Evolutionary conservation across 35 echinoderm and acorn worm species (phyloP), one percentile per base, ranked within the genome.

Genomic region (Heliocidaris erythrogramma): DNA sequence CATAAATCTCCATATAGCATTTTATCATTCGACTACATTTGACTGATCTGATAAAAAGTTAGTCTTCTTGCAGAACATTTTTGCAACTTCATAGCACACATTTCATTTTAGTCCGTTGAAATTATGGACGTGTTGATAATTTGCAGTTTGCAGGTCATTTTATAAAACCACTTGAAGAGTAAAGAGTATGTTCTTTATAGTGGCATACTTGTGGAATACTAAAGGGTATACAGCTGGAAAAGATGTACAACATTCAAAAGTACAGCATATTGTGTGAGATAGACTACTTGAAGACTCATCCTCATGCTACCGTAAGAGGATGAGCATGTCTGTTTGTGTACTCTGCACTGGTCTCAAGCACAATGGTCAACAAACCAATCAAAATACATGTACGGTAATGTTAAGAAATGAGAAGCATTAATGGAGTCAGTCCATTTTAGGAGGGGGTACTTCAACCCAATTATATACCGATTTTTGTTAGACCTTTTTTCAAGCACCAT

Each of bases 351-450:
- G 91, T 52, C 47, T 92, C 48, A 92, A 92, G 91, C 24, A 48
- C 91, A 59, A 48, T 92, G 91, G 91, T 92, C 47, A 92, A 92
- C 91, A 92, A 49, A 92, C 30, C 16, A 48, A 30, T 48, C 87
- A 89, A 89, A 47, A 78, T 78, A 78, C 65, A 78, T 78, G 65
- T 78, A n/a, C n/a, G n/a, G n/a, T n/a, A 56, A 27, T 7, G 65
- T 7, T 7, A 5, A 78, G 65, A 78, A 78, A 78, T 78, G 65
- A 78, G 65, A 78, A 78, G 65, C 17, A n/a, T 7, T 27, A 7
- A 18, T 78, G 3, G 65, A 78, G n/a, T 78, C 65, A 4, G 7
- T 78, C 61, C 5, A 78, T 78, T 18, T 78, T 56, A 10, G 52
- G 52, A 9, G 14, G 52, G 52, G 52, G 52, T 56, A 12, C 11